Conservation (phyloP, 2,113 vertebrate species). For the Sphyrna mokarran region DNA sequence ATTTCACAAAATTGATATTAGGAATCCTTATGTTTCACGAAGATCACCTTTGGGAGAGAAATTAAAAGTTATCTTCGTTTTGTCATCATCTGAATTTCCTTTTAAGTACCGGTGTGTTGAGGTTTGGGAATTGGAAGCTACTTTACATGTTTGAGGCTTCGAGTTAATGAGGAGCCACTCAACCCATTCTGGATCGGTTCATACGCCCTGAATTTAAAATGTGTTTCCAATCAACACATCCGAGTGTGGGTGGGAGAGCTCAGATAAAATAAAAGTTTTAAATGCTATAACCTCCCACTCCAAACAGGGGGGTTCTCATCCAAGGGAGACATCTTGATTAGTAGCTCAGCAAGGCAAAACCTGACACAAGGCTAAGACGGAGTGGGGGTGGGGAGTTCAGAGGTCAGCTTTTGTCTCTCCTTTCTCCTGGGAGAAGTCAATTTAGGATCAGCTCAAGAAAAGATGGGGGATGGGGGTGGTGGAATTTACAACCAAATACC, state of each 20-base stretch:
- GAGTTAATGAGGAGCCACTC: neutral
- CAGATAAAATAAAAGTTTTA: neutral
- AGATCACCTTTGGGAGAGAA: neutral
- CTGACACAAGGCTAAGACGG: neutral
- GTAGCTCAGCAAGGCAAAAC: neutral
- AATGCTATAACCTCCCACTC: neutral
- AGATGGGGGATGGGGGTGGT: no score
- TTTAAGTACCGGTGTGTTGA: neutral
- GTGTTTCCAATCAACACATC: neutral
- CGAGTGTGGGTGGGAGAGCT: neutral
- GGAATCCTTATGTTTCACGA: neutral
- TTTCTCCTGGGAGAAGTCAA: neutral
- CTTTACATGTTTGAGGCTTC: neutral
- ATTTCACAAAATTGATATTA: neutral
- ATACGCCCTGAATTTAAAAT: neutral
- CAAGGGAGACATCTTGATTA: neutral
- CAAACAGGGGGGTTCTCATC: neutral
- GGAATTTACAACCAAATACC: neutral
- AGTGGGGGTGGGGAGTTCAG: neutral
- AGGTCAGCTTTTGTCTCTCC: neutral
- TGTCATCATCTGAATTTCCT: neutral
- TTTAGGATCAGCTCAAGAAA: neutral
- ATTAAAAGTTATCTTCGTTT: neutral
- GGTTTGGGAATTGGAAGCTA: no score
- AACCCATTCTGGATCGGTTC: neutral